Conservation (phyloP, 2,888 invertebrate genomes). For the Lasioglossum vierecki region DNA sequence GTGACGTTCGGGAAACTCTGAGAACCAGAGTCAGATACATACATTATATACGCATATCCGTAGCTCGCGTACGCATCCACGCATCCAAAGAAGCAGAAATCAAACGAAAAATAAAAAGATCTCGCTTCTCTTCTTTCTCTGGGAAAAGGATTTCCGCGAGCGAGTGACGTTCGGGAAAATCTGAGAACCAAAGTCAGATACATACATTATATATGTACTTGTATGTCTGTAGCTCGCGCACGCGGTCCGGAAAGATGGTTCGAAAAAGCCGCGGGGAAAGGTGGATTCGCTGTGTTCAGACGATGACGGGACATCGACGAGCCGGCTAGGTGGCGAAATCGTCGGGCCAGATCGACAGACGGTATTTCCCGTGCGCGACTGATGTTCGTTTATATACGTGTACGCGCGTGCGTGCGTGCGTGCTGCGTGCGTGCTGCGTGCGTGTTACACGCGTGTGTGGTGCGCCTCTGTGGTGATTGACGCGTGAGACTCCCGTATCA, state of each 20-base stretch:
- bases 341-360: slow-evolving; percentile 23
- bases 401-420: neutral
- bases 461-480: slow-evolving; percentile 45
- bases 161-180: neutral
- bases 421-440: neutral
- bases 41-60: neutral
- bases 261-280: slow-evolving; percentile 32
- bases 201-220: no score
- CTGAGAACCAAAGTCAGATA: slow-evolving; percentile 1
- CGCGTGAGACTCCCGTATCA: slow-evolving; percentile 46
- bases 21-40: neutral
- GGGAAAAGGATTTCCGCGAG: slow-evolving; percentile 10
- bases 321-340: slow-evolving; percentile 33
- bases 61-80: slow-evolving; percentile 47
- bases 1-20: neutral
- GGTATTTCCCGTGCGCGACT: slow-evolving; percentile 17
- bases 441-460: neutral
- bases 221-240: neutral
- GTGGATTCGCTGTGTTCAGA: slow-evolving; percentile 17
- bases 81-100: slow-evolving; percentile 35
- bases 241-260: slow-evolving; percentile 2
- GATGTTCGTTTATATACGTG: neutral
- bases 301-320: slow-evolving; percentile 36
- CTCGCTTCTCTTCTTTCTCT: neutral
- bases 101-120: slow-evolving; percentile 17